Evolutionary conservation across 2,797 vertebrate genomes (phyloP).

Genomic region (Gymnopithys bicolor): DNA sequence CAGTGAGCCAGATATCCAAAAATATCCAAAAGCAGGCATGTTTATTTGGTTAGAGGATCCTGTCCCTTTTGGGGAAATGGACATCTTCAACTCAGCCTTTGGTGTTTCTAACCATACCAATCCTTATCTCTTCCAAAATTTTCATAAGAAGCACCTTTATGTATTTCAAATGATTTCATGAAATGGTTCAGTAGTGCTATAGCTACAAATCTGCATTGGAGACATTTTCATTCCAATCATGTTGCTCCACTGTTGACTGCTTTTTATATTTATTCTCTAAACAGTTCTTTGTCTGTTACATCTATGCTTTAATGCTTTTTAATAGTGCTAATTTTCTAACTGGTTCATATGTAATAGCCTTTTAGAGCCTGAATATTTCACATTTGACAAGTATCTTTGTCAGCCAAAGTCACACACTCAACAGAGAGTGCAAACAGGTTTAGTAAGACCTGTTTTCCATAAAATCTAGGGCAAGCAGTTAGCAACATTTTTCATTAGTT

Average conservation of each 20-base stretch:
- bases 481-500: background rate
- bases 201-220: background rate
- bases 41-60: background rate
- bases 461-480: constrained; percentile 2
- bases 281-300: background rate
- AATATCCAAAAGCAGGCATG: background rate
- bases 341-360: background rate
- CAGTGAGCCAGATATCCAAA: background rate
- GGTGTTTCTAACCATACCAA: fast-evolving
- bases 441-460: background rate
- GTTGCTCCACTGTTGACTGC: background rate
- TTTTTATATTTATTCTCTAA: background rate
- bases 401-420: background rate
- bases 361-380: background rate
- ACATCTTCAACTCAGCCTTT: background rate
- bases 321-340: background rate
- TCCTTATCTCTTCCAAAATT: background rate
- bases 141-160: background rate
- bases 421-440: background rate
- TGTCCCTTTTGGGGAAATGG: background rate
- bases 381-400: background rate
- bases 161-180: background rate
- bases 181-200: background rate
- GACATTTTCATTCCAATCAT: background rate
- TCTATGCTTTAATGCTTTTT: background rate